Evolutionary conservation across 2,888 invertebrate genomes (phyloP).

Genomic region (Hetaerina titia): DNA sequence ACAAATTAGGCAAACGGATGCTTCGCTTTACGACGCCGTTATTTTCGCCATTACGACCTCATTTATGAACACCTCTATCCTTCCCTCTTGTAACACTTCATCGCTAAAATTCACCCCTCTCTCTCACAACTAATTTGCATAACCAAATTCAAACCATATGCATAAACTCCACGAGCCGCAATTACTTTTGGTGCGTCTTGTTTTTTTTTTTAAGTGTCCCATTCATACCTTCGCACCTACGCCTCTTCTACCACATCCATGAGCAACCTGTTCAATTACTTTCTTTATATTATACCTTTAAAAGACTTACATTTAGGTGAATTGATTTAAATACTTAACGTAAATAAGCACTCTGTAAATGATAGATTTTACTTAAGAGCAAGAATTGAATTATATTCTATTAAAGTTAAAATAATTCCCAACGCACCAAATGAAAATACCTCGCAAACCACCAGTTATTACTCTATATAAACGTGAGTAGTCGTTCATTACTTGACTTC

Average conservation of each 20-base stretch:
- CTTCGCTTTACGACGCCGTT: background rate
- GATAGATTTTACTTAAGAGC: too few species aligned
- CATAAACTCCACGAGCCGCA: background rate
- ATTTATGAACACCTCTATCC: background rate
- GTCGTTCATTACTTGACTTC: too few species aligned
- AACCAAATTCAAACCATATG: background rate
- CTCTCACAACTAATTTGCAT: background rate
- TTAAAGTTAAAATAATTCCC: too few species aligned
- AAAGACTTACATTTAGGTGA: too few species aligned
- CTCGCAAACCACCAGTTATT: too few species aligned
- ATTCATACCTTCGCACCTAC: background rate
- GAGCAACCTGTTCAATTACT: too few species aligned
- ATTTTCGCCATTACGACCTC: background rate
- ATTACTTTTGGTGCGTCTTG: background rate
- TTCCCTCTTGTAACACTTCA: background rate
- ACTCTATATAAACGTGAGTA: too few species aligned
- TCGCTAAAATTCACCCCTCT: slow-evolving; percentile 5
- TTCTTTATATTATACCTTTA: too few species aligned
- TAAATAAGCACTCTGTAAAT: too few species aligned
- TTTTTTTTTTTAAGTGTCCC: background rate
- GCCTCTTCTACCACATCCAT: background rate
- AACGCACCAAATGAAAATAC: too few species aligned
- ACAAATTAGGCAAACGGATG: slow-evolving; percentile 32
- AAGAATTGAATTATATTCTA: too few species aligned
- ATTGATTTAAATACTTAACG: too few species aligned